Conservation (phyloP, 2,113 vertebrate genomes). For the Canis aureus region DNA sequence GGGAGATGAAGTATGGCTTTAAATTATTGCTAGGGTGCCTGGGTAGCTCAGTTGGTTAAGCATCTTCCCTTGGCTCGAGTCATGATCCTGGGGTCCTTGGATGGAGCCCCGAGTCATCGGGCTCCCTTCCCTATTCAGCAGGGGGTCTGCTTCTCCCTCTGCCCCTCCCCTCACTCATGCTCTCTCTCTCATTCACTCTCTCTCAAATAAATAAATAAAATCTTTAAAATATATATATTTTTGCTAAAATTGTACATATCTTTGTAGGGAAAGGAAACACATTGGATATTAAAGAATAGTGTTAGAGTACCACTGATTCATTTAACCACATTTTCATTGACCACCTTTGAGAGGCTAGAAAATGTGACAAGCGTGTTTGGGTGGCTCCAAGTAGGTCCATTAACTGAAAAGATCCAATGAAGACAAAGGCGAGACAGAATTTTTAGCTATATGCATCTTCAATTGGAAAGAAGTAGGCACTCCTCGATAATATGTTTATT, state of each 20-base stretch:
- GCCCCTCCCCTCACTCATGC: neutral
- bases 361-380: neutral
- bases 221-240: neutral
- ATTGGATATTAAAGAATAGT: neutral
- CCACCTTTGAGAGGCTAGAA: neutral
- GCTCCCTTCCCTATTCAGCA: neutral
- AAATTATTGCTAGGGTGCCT: neutral
- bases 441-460: conserved; percentile 29
- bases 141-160: neutral
- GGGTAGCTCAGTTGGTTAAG: neutral
- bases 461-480: neutral
- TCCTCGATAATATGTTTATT: neutral
- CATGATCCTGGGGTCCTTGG: neutral
- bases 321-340: conserved; percentile 28
- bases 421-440: neutral
- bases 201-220: neutral
- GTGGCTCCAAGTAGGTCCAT: neutral
- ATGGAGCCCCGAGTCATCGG: neutral
- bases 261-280: conserved; percentile 1
- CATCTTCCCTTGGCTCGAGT: neutral
- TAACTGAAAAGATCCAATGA: neutral
- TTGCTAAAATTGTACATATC: neutral
- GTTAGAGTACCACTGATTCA: neutral
- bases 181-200: neutral
- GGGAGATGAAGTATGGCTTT: neutral